Evolutionary conservation across 2,113 vertebrate genomes (phyloP), one percentile per base, ranked within the genome.

Genomic region (Epinephelus cyanopodus): DNA sequence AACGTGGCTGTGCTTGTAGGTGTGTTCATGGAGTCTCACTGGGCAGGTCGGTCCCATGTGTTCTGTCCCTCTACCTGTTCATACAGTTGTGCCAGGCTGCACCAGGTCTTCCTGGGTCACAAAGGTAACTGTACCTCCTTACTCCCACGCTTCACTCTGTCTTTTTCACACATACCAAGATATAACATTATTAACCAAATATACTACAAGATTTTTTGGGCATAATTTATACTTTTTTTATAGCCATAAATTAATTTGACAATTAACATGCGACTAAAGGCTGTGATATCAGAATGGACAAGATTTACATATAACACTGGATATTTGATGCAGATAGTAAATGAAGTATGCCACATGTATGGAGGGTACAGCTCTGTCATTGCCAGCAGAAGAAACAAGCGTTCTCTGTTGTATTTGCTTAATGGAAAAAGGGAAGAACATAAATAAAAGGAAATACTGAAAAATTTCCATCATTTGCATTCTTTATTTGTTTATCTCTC

Each of bases 51-150:
- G 71, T 82, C 23, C 85, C 72, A 18, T 50, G 66, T 70, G 58
- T 91, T 50, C 63, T 94, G 45, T 84, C 53, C n/a, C 29, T 94
- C 58, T 48, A 75, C 29, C 72, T 95, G 74, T 75, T 95, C 10
- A 50, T 83, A 1, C 78, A 90, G 4, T 56, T 88, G 79, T 81
- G 83, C 75, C 63, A 88, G 56, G 80, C 90, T 74, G 93, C 93
- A 54, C 94, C 94, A 29, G 94, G 94, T 25, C 27, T 72, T 15
- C 71, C 92, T 18, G 89, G 63, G 6, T 39, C 83, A 63, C 56
- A 84, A 45, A 92, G 92, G 95, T 95, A 74, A 86, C 10, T 0
- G 1, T 33, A 27, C 27, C 10, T 19, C 3, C 15, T 14, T 14
- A 8, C 11, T 25, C 15, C 2, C 8, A 23, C 25, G 3, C 37